Evolutionary conservation across 64 coral and sea anemone species (phyloP), one percentile per base, ranked within the genome.

Genomic region (Anthopleura sola): DNA sequence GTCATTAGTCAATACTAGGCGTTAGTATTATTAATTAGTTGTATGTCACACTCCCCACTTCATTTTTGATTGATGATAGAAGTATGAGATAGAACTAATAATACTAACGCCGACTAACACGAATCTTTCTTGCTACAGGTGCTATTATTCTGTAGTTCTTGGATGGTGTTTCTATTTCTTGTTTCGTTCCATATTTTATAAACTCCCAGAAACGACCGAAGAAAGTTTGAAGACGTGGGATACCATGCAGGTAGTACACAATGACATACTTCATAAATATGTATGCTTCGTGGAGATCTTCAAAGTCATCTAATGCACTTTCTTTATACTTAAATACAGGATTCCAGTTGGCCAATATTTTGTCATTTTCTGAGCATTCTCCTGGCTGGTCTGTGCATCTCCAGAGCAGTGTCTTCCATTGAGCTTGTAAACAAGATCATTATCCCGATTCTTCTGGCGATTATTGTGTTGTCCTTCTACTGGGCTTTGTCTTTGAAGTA

Each of bases 141-240:
- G 80, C 19, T 95, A 95, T n/a, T 95, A 95, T 62, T 88, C 93
- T 19, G 93, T 95, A 6, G 75, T 95, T 18, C 81, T 95, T n/a
- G 93, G 93, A 6, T 95, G 93, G 93, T 95, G 93, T 75, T 85
- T 91, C 29, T 95, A 88, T 48, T 95, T 88, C 32, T 48, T 95
- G 14, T 95, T 91, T 85, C 81, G 40, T 4, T 95, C 89, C 56
- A 85, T 91, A 23, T 95, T 91, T 49, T 88, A 51, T 68, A 6
- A 80, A 3, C 89, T 95, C 13, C 93, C 93, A 39, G 24, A 77
- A 21, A 86, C 93, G 36, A 55, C 32, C 62, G 55, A 16, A 3
- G 85, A 90, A 28, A 94, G 92, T 55, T 0, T 40, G 1, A 68
- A 51, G 5, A 79, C 75, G 11, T 94, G 92, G 92, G 48, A 90